Conservation (phyloP, 2,113 vertebrate species). For the Coryphaenoides rupestris region DNA sequence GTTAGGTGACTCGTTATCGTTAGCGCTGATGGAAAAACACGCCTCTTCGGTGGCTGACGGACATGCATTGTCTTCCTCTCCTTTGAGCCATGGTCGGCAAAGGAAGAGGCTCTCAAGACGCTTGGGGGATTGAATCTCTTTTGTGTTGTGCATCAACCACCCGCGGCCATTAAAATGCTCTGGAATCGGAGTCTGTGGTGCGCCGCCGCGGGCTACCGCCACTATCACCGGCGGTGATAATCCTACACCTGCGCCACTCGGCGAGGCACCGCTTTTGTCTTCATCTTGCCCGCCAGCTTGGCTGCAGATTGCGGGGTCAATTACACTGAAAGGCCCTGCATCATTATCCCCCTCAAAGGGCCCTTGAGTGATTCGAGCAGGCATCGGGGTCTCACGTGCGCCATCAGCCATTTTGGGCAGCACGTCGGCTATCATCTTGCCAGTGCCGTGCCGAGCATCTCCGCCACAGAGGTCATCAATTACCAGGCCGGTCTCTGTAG, state of each 20-base stretch:
- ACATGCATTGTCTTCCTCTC: slow-evolving; percentile 31
- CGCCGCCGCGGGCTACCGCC: background rate
- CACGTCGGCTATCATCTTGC: slow-evolving; percentile 31
- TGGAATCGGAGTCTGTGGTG: background rate
- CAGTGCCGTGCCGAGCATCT: slow-evolving; percentile 21
- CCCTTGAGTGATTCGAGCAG: slow-evolving; percentile 42
- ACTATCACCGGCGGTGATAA: slow-evolving; percentile 33
- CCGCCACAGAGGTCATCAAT: slow-evolving; percentile 21
- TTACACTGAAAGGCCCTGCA: slow-evolving; percentile 42
- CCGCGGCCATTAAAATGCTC: background rate
- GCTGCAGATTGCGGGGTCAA: slow-evolving; percentile 52
- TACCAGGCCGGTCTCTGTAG: slow-evolving; percentile 16
- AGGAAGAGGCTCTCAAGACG: slow-evolving; percentile 15
- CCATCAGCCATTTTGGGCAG: slow-evolving; percentile 39
- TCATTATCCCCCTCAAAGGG: slow-evolving; percentile 56
- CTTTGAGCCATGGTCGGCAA: slow-evolving; percentile 6
- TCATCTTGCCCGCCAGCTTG: slow-evolving; percentile 35
- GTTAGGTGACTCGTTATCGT: slow-evolving; percentile 2
- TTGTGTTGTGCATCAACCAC: background rate
- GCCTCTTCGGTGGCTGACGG: slow-evolving; percentile 22
- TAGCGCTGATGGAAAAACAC: slow-evolving; percentile 1
- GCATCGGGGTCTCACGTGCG: slow-evolving; percentile 35
- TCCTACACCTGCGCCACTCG: slow-evolving; percentile 21
- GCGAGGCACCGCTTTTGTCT: slow-evolving; percentile 35
- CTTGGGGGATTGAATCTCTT: slow-evolving; percentile 18